Evolutionary conservation across 2,888 invertebrate species (phyloP), one percentile per base, ranked within the genome.

Genomic region (Himalopsyche kuldschensis): DNA sequence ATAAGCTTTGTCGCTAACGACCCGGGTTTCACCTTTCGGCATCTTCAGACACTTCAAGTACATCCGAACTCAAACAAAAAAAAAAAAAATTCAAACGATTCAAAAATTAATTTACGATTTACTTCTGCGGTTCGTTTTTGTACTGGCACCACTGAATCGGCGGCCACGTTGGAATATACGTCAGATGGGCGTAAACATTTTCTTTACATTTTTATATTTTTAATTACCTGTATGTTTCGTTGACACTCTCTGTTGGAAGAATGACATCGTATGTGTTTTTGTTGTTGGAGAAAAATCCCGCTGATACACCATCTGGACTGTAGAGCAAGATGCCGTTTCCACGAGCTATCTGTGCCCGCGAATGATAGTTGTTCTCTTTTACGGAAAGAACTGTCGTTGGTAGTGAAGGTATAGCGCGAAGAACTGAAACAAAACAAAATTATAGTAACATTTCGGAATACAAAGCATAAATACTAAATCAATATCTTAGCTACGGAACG

Each of bases 311-410:
- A 90, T 91, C 46, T 6, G 95, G 95, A 48, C 94, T 94, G 89
- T 96, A 97, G 0, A 97, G 89, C 78, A 97, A 92, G 88, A 97
- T 93, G 4, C 95, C 94, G 89, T 97, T 96, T 89, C 97, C 96
- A 76, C 97, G 93, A 86, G 93, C 94, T 85, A 94, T 90, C 48
- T 97, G 94, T 55, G 94, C 93, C 86, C 96, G 92, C 81, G 94
- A 94, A 78, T 94, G 93, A 88, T 95, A 95, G 69, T 93, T 93
- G 87, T 96, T 96, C 20, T 83, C 82, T 11, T 75, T 63, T 15
- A 84, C 84, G 6, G 79, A 11, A 8, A 46, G 79, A 11, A 84
- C 84, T 4, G 84, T 83, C 3, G 84, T 81, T 11, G 83, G 76
- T 6, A 77, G 20, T 1, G 82, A n/a, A 15, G 84, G 81, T 32